A percentile compares a stretch with the other conserved stretches of the same genome.
These are phyloP conservation scores for Sparidentex hasta DNA, from an alignment of 2,797 vertebrate species.

Conservation along the genomic window DNA sequence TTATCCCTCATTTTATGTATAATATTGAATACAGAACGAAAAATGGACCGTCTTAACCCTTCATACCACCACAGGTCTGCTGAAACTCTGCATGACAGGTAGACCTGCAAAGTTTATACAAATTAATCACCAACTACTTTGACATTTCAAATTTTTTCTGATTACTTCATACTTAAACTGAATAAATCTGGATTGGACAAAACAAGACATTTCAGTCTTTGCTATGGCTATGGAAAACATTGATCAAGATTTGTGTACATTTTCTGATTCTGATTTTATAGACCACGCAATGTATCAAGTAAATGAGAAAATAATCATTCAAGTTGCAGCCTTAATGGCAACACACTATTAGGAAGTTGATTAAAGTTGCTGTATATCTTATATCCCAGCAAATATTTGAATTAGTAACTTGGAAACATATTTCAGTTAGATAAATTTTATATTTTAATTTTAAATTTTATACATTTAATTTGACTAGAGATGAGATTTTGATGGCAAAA, in stretches of 20 bases:
- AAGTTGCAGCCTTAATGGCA: not conserved
- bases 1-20: not conserved
- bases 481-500: not conserved
- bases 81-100: not conserved
- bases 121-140: no score
- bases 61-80: not conserved
- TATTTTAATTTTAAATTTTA: no score
- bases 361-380: not conserved
- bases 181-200: no score
- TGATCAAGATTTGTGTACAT: no score
- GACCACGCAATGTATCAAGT: no score
- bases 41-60: not conserved
- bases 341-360: not conserved
- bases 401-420: conserved; percentile 2
- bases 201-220: no score
- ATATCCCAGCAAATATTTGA: not conserved
- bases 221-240: no score
- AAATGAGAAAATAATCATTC: no score
- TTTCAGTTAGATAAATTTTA: conserved; percentile 5
- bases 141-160: no score
- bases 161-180: no score
- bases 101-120: no score
- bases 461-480: not conserved
- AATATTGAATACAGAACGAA: not conserved
- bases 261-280: no score